Conservation (phyloP, 2,888 invertebrate genomes). For the Nephrocerus scutellatus region DNA sequence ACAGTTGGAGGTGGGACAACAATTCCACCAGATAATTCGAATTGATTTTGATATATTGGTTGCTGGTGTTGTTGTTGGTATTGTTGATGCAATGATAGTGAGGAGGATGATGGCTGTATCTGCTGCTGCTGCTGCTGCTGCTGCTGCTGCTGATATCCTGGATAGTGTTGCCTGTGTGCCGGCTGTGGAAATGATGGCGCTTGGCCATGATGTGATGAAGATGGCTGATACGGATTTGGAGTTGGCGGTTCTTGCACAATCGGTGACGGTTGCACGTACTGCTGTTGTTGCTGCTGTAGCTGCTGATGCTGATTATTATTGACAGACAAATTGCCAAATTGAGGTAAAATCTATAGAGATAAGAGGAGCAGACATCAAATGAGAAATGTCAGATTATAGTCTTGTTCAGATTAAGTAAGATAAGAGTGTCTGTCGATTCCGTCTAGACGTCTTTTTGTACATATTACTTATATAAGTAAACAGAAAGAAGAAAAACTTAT, state of each 20-base stretch:
- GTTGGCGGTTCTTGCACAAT: slow-evolving; percentile 45
- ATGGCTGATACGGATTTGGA: slow-evolving; percentile 35
- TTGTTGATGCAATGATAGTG: no score
- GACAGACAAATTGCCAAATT: slow-evolving; percentile 38
- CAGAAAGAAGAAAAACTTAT: no score
- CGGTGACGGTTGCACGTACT: slow-evolving; percentile 40
- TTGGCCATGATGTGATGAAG: slow-evolving; percentile 24
- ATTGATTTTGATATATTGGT: slow-evolving; percentile 47
- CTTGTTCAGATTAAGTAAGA: no score
- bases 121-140: slow-evolving; percentile 27
- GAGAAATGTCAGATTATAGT: slow-evolving; percentile 2
- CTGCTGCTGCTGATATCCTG: slow-evolving; percentile 20
- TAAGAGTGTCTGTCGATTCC: no score
- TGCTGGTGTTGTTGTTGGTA: slow-evolving; percentile 33
- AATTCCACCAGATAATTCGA: slow-evolving; percentile 36
- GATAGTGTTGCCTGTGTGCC: slow-evolving; percentile 34
- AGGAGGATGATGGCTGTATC: slow-evolving; percentile 19
- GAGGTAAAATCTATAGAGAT: slow-evolving; percentile 33
- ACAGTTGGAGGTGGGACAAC: slow-evolving; percentile 20
- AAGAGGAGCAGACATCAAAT: slow-evolving; percentile 5
- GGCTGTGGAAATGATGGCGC: slow-evolving; percentile 42
- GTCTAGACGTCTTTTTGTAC: no score
- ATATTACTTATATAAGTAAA: no score
- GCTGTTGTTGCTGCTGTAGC: slow-evolving; percentile 29
- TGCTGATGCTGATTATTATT: slow-evolving; percentile 35